These are phyloP conservation scores for Siderastrea radians DNA, from an alignment of 92 coral and sea anemone species.

Conservation along the genomic window DNA sequence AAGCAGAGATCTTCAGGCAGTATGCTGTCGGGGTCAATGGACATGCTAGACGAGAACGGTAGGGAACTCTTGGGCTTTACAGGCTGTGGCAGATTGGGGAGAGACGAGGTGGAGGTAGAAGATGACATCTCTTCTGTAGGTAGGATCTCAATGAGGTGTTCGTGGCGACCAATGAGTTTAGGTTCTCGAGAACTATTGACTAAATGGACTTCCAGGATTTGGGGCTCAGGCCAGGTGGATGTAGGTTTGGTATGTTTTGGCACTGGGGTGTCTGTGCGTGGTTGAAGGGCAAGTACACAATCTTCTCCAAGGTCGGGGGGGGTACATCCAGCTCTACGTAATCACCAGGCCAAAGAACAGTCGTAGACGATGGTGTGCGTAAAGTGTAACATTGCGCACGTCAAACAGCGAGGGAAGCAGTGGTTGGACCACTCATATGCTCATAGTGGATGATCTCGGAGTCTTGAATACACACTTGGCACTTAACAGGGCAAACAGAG, in stretches of 20 bases:
- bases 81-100: conserved; percentile 15
- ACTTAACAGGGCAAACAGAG: conserved; percentile 65
- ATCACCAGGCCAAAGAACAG: conserved; percentile 75
- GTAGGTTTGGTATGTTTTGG: conserved; percentile 17
- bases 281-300: conserved; percentile 46
- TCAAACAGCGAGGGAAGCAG: conserved; percentile 14
- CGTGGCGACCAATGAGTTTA: conserved; percentile 41
- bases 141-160: conserved; percentile 61
- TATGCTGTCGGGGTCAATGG: conserved; percentile 62
- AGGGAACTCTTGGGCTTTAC: conserved; percentile 17
- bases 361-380: conserved; percentile 52
- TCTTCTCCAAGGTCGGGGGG: conserved; percentile 48
- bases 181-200: conserved; percentile 54
- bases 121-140: conserved; percentile 32
- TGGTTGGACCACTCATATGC: neutral
- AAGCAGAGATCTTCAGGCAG: conserved; percentile 35
- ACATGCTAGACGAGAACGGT: conserved; percentile 33
- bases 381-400: conserved; percentile 44
- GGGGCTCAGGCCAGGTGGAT: conserved; percentile 69
- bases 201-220: conserved; percentile 58
- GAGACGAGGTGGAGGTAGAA: conserved; percentile 5
- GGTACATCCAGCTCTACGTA: conserved; percentile 73
- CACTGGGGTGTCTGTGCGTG: conserved; percentile 45
- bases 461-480: conserved; percentile 59
- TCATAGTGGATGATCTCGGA: conserved; percentile 52